A percentile compares a stretch with the other conserved stretches of the same genome.
Conservation (phyloP, 2,888 invertebrate species). For the Bellardia bayeri region DNA sequence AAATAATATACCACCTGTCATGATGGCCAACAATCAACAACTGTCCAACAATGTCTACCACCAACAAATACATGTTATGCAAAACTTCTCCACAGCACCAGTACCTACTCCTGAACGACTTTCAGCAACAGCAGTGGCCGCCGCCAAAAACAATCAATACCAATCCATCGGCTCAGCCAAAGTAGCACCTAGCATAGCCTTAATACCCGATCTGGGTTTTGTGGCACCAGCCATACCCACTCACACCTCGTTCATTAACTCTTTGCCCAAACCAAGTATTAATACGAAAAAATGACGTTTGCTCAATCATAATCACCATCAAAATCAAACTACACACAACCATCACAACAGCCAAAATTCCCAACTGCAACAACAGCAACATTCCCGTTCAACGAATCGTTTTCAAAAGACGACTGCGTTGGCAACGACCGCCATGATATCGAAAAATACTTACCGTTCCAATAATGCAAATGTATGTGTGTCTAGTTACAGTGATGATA, state of each 20-base stretch:
- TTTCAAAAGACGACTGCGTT: constrained; percentile 61
- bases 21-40: constrained; percentile 58
- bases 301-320: constrained; percentile 80
- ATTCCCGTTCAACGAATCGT: constrained; percentile 64
- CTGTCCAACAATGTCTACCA: constrained; percentile 74
- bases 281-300: constrained; percentile 83
- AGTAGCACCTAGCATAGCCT: constrained; percentile 84
- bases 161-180: constrained; percentile 80
- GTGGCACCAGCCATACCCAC: constrained; percentile 84
- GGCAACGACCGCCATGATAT: constrained; percentile 62
- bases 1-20: constrained; percentile 54
- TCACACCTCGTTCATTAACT: constrained; percentile 82
- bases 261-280: constrained; percentile 81
- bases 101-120: constrained; percentile 72
- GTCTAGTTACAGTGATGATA: constrained; percentile 71
- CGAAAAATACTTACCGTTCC: constrained; percentile 68
- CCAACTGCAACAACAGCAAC: constrained; percentile 57
- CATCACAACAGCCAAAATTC: constrained; percentile 54
- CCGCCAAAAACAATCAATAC: constrained; percentile 75
- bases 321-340: constrained; percentile 18
- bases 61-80: constrained; percentile 82
- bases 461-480: constrained; percentile 70
- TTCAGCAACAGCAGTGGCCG: constrained; percentile 43
- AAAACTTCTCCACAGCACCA: constrained; percentile 81
- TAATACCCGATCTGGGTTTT: constrained; percentile 86